These are phyloP conservation scores for Sphaerophoria rueppellii DNA, from an alignment of 2,888 invertebrate genomes.

Conservation along the genomic window DNA sequence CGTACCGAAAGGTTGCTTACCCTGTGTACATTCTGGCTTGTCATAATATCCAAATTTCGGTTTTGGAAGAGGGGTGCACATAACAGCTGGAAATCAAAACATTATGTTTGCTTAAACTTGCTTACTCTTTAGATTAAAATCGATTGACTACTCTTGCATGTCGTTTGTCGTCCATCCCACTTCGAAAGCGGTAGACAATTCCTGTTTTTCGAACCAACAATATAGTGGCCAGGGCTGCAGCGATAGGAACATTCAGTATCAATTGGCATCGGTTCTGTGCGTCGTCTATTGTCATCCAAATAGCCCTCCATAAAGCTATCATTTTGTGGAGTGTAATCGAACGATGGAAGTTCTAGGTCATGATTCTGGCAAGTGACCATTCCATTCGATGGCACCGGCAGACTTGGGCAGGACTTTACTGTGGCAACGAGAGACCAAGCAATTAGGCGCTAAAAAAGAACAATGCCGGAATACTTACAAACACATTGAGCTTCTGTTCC, in stretches of 20 bases:
- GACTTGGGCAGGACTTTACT: slow-evolving; percentile 86
- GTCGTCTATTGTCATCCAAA: slow-evolving; percentile 72
- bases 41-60: slow-evolving; percentile 83
- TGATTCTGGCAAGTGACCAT: slow-evolving; percentile 83
- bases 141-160: slow-evolving; percentile 85
- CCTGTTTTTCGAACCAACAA: slow-evolving; percentile 86
- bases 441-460: background rate
- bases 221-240: slow-evolving; percentile 85
- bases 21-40: slow-evolving; percentile 83
- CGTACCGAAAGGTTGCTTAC: slow-evolving; percentile 84
- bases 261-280: slow-evolving; percentile 82
- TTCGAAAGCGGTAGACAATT: slow-evolving; percentile 86
- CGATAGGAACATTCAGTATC: slow-evolving; percentile 86
- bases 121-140: background rate
- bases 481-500: slow-evolving; percentile 85
- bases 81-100: slow-evolving; percentile 78
- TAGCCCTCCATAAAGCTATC: slow-evolving; percentile 75
- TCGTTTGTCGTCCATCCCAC: slow-evolving; percentile 87
- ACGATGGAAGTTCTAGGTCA: slow-evolving; percentile 77
- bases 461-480: slow-evolving; percentile 81
- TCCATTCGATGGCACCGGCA: slow-evolving; percentile 84
- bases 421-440: slow-evolving; percentile 74
- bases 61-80: slow-evolving; percentile 83
- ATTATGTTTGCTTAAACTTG: background rate
- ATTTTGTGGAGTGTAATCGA: slow-evolving; percentile 76